phyloP scores from a whole-genome alignment of 2,888 invertebrate species.

The Oxystoma pomonae region DNA sequence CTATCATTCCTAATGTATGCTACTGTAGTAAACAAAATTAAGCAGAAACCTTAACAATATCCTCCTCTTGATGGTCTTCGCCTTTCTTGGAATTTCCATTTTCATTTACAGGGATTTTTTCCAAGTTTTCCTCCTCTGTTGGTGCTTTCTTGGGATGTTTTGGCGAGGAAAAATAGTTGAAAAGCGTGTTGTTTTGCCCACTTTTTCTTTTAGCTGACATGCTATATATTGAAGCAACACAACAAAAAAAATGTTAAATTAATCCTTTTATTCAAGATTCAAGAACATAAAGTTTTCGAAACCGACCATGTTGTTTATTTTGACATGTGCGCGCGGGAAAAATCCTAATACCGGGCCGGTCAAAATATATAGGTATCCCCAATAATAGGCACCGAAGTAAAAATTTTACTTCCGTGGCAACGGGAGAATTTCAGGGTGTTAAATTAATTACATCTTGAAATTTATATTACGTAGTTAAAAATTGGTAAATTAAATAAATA shows the following conservation, averaged over 20 bases:
- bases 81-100: constrained; percentile 8
- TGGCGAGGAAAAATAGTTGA: constrained; percentile 26
- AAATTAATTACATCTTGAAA: too few species aligned
- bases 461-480: too few species aligned
- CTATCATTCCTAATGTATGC: background rate
- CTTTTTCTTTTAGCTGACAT: constrained; percentile 21
- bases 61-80: constrained; percentile 11
- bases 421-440: too few species aligned
- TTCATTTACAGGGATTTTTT: constrained; percentile 7
- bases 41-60: constrained; percentile 1
- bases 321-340: too few species aligned
- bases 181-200: constrained; percentile 20
- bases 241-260: background rate
- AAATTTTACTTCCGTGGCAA: too few species aligned
- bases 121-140: constrained; percentile 8
- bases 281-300: too few species aligned
- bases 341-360: too few species aligned
- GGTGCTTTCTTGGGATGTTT: constrained; percentile 13
- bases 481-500: too few species aligned
- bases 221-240: background rate
- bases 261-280: too few species aligned
- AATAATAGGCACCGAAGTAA: too few species aligned
- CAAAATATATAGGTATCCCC: too few species aligned
- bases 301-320: too few species aligned
- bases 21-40: background rate